Percentiles rank a stretch among this genome's conserved stretches.
These are phyloP conservation scores for Leptinotarsa lineolata DNA, from an alignment of 1,140 invertebrate species.

Conservation along the genomic window DNA sequence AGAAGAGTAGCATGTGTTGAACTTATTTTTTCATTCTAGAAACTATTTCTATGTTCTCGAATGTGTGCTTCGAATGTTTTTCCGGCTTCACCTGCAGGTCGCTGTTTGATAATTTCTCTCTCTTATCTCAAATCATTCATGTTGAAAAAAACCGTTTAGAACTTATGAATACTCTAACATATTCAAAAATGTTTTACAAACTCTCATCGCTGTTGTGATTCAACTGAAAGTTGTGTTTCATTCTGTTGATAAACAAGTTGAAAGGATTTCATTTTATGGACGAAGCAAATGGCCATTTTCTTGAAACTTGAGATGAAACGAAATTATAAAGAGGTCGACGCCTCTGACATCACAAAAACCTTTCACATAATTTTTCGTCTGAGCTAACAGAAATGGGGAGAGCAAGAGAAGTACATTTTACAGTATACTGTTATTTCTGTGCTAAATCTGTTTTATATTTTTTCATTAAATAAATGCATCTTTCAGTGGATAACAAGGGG, in stretches of 20 bases:
- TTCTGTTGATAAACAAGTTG: slow-evolving; percentile 2
- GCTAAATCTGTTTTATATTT: slow-evolving; percentile 4
- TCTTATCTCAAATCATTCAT: too few species aligned
- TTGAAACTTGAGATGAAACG: slow-evolving; percentile 1
- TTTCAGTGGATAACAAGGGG: neutral
- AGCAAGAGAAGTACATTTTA: slow-evolving; percentile 6
- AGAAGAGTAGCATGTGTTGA: too few species aligned
- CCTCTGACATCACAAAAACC: neutral
- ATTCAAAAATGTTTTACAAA: too few species aligned
- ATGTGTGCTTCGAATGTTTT: too few species aligned
- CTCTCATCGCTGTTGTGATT: too few species aligned
- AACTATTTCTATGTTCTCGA: too few species aligned
- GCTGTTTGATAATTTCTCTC: too few species aligned
- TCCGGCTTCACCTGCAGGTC: too few species aligned
- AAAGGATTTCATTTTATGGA: neutral
- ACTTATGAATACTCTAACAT: too few species aligned
- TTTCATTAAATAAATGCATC: slow-evolving; percentile 3
- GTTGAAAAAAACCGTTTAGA: too few species aligned
- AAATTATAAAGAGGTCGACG: slow-evolving; percentile 1
- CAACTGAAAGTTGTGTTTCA: neutral
- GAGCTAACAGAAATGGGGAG: slow-evolving; percentile 2
- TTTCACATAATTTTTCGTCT: slow-evolving; percentile 8
- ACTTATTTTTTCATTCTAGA: too few species aligned
- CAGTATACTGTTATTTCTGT: neutral
- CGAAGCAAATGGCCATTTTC: neutral